Base-by-base conservation (phyloP, 2,888 invertebrate genomes). In the Cosmia pyralina region DNA sequence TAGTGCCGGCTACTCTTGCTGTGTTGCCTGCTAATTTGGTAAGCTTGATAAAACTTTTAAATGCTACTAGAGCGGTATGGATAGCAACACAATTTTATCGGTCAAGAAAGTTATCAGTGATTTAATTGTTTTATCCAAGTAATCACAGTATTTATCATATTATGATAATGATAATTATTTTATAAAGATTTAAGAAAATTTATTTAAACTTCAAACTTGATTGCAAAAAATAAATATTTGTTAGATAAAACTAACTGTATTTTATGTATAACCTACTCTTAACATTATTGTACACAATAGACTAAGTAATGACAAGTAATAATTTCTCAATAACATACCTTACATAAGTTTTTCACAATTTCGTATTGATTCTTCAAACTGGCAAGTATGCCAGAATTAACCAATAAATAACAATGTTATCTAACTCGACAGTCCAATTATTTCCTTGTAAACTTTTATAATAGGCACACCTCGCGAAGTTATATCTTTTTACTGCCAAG, bases 1-100 rank as follows among this genome's bases (percentile, higher is more conserved):
- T 99, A n/a, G 98, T 98, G 81, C 99, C 99, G 0, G 98, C 98
- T 0, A 98, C 98, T 0, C 96, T 98, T 46, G 98, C 98, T 0
- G 95, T 98, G 41, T 93, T 98, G 71, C 98, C 98, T 0, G 96
- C 97, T 59, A 97, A 97, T 73, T 82, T 93, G 89, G 96, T 96
- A 72, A 92, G 92, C 81, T 65, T 55, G 2, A 22, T 34, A 17
- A 52, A 38, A 8, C 2, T 34, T 19, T 44, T 28, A 22, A 44
- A 50, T 52, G 10, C 19, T n/a, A 17, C 46, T 11, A 52, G 50
- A 10, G 52, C 4, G n/a, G 10, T 50, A 19, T 1, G 22, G 28
- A 55, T 34, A 34, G 28, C 57, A 57, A 34, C 57, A 57, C 8
- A 57, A 57, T 57, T 17, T 34, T 55, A 17, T 28, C 17, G 8